Evolutionary conservation across 2,888 invertebrate species (phyloP).

Genomic region (Stenodera caucasica): DNA sequence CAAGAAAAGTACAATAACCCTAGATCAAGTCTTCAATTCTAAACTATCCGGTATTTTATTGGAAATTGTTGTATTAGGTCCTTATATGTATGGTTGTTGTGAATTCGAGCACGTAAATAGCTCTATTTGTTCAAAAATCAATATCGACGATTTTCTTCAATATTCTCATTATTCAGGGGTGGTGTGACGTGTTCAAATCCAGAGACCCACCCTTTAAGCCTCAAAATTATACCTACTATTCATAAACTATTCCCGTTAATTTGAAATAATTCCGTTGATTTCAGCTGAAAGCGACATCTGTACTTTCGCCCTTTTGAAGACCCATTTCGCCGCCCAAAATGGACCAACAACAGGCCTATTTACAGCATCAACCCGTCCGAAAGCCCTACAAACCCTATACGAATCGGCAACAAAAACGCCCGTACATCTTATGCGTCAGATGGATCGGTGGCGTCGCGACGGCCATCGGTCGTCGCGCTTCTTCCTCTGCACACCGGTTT

Average conservation of each 20-base stretch:
- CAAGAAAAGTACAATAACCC: slow-evolving; percentile 17
- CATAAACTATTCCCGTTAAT: too few relatives aligned
- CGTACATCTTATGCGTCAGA: slow-evolving; percentile 66
- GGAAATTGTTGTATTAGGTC: slow-evolving; percentile 4
- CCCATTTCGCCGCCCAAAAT: slow-evolving; percentile 74
- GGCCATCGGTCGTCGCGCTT: slow-evolving; percentile 66
- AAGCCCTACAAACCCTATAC: slow-evolving; percentile 75
- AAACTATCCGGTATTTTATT: slow-evolving; percentile 12
- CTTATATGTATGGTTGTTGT: slow-evolving; percentile 10
- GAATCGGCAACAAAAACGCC: slow-evolving; percentile 71
- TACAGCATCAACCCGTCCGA: slow-evolving; percentile 72
- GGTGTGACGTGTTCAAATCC: too few relatives aligned
- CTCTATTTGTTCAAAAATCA: too few relatives aligned
- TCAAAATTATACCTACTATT: too few relatives aligned
- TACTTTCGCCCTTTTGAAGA: slow-evolving; percentile 77
- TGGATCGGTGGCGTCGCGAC: slow-evolving; percentile 69
- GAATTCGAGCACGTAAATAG: too few relatives aligned
- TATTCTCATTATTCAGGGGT: too few relatives aligned
- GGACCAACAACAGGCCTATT: slow-evolving; percentile 74
- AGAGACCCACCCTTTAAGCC: too few relatives aligned
- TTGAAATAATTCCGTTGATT: slow-evolving; percentile 58
- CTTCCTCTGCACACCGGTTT: slow-evolving; percentile 80
- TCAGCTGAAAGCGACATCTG: slow-evolving; percentile 91
- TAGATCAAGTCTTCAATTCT: slow-evolving; percentile 19
- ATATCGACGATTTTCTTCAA: too few relatives aligned